Evolutionary conservation across 2,888 invertebrate genomes (phyloP), one percentile per base, ranked within the genome.

Genomic region (Crossocerus cetratus): DNA sequence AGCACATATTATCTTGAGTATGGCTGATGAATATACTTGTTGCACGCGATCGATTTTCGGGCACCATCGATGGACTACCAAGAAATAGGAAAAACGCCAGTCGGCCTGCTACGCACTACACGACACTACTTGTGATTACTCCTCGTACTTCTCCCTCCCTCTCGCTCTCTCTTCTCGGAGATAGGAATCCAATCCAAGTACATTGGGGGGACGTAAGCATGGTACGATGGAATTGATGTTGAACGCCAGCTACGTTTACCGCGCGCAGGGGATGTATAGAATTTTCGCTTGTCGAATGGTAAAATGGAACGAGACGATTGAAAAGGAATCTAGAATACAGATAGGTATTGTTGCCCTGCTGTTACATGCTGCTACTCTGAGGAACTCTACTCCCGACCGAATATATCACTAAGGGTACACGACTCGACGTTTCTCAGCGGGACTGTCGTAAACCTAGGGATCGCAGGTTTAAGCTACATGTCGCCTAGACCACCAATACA

Each of bases 401-500:
- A 45, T 74, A 45, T 59, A 57, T 66, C 67, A 62, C 57, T 72
- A 68, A 65, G 59, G 18, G n/a, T 11, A 54, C n/a, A n/a, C 49
- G 58, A 60, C 22, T 23, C 43, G 54, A 72, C 18, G 54, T 58
- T 70, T 79, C 67, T 72, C 67, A 69, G 42, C 59, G 70, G 64
- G 67, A 75, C 61, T 55, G 63, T 5, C 32, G 11, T 5, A 44
- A 69, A 58, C 18, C 55, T 14, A 53, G 56, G 61, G 32, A 32
- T 32, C 32, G 32, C 32, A 32, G 32, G 32, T 32, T 66, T 61
- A 83, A 71, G 80, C 76, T 63, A 79, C 82, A 74, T 82, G 79
- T 54, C 86, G 78, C 43, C 81, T 77, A 65, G 85, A 86, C 86
- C 86, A 86, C 83, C 80, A 81, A 76, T 82, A 83, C 76, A 84